Evolutionary conservation across 2,797 vertebrate species (phyloP).

Genomic region (Gephyroberyx darwinii): DNA sequence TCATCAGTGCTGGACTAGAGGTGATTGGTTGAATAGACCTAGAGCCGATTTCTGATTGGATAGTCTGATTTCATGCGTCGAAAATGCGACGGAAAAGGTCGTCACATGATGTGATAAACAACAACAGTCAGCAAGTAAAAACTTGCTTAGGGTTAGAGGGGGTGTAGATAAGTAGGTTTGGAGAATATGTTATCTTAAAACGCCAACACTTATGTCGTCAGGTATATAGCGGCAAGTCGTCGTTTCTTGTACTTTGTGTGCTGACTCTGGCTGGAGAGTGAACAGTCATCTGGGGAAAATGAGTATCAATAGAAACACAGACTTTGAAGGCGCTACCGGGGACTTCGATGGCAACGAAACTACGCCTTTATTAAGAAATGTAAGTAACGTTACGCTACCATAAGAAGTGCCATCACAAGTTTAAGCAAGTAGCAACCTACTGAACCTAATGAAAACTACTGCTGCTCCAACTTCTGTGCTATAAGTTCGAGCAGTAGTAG

Average conservation of each 20-base stretch:
- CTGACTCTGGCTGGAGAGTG: background rate
- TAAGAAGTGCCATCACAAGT: background rate
- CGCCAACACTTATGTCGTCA: background rate
- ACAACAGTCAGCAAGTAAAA: conserved; percentile 34
- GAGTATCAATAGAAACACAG: conserved; percentile 47
- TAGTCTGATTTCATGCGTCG: rapidly evolving
- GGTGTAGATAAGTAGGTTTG: conserved; percentile 9
- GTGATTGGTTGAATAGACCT: conserved; percentile 64
- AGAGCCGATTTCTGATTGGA: conserved; percentile 45
- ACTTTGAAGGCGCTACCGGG: background rate
- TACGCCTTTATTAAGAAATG: conserved; percentile 69
- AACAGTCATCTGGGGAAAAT: conserved; percentile 42
- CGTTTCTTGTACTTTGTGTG: background rate
- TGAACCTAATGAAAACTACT: no score
- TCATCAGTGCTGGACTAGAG: conserved; percentile 64
- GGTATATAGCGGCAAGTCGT: background rate
- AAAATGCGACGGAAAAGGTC: conserved; percentile 45
- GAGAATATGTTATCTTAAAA: conserved; percentile 26
- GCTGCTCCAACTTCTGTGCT: no score
- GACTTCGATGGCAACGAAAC: conserved; percentile 42
- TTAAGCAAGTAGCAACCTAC: no score
- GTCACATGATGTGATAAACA: conserved; percentile 47
- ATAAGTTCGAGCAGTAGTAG: no score
- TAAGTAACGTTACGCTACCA: conserved; percentile 60
- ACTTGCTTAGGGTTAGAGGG: conserved; percentile 18